Evolutionary conservation across 92 coral and sea anemone species (phyloP).

Genomic region (Palythoa grandiflora): DNA sequence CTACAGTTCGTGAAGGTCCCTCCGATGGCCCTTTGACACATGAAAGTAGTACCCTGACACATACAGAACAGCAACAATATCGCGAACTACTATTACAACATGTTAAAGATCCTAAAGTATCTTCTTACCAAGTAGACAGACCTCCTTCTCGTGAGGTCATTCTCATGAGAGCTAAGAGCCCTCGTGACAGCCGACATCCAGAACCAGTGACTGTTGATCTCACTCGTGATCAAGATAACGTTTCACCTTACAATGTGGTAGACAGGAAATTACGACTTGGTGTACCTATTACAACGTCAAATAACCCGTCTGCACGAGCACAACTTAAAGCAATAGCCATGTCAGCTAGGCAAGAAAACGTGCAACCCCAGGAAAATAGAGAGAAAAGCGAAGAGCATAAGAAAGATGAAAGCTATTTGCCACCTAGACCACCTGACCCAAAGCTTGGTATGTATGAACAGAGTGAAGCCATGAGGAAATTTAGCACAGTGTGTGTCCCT

Average conservation of each 20-base stretch:
- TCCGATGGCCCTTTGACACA: not conserved
- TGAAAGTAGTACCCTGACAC: constrained; percentile 32
- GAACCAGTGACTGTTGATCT: constrained; percentile 81
- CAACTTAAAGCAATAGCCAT: constrained; percentile 79
- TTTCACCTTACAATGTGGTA: constrained; percentile 44
- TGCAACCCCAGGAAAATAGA: constrained; percentile 51
- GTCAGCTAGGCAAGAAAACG: constrained; percentile 63
- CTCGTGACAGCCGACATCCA: constrained; percentile 34
- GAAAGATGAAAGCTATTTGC: constrained; percentile 63
- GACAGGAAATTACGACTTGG: constrained; percentile 23
- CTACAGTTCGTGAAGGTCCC: constrained; percentile 44
- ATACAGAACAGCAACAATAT: constrained; percentile 33
- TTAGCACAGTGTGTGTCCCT: too few species aligned
- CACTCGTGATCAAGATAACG: constrained; percentile 66
- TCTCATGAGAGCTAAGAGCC: constrained; percentile 16
- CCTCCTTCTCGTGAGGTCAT: constrained; percentile 28
- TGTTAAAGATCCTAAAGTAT: constrained; percentile 30
- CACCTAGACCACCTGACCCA: constrained; percentile 87
- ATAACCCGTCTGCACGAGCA: constrained; percentile 82
- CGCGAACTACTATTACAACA: constrained; percentile 55
- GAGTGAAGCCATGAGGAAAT: constrained; percentile 87
- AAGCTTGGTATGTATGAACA: constrained; percentile 82
- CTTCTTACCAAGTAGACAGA: constrained; percentile 21
- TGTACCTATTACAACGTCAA: constrained; percentile 33
- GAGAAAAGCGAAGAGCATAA: constrained; percentile 62